Evolutionary conservation across 2,113 vertebrate genomes (phyloP).

Genomic region (Aviceda subcristata): DNA sequence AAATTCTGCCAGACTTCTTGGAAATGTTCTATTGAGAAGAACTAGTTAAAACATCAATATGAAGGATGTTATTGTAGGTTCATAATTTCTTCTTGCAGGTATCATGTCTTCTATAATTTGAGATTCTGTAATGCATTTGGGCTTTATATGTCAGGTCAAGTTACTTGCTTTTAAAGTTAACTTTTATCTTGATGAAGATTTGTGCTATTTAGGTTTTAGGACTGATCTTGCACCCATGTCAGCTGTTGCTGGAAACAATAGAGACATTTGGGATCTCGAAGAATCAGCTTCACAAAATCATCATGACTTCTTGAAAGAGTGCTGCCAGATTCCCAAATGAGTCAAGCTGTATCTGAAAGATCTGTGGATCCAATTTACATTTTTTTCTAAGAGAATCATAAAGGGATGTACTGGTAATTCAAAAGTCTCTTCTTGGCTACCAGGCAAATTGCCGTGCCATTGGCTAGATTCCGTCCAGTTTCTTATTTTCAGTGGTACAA

Average conservation of each 20-base stretch:
- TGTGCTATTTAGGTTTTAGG: not conserved
- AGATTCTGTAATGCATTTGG: not conserved
- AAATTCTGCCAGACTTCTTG: not conserved
- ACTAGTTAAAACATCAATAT: not conserved
- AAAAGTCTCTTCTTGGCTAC: not conserved
- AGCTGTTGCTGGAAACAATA: slow-evolving; percentile 3
- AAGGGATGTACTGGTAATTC: not conserved
- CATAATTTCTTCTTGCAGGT: not conserved
- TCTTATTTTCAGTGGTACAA: not conserved
- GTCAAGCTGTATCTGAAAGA: not conserved
- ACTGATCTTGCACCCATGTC: not conserved
- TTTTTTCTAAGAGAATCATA: not conserved
- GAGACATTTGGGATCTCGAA: slow-evolving; percentile 10
- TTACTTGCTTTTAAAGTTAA: not conserved
- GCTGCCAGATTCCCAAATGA: slow-evolving; percentile 4
- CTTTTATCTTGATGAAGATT: not conserved
- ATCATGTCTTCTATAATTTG: not conserved
- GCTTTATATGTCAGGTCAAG: not conserved
- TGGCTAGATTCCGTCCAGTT: not conserved
- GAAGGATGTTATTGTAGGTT: not conserved
- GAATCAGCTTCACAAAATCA: not conserved
- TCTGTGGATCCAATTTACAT: not conserved
- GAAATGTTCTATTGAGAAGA: not conserved
- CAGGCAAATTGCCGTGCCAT: not conserved
- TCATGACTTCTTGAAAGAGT: not conserved